Percentiles rank a stretch among this genome's conserved stretches.
phyloP scores from a whole-genome alignment of 1,140 invertebrate species.

The Drosophila ohnishii region DNA sequence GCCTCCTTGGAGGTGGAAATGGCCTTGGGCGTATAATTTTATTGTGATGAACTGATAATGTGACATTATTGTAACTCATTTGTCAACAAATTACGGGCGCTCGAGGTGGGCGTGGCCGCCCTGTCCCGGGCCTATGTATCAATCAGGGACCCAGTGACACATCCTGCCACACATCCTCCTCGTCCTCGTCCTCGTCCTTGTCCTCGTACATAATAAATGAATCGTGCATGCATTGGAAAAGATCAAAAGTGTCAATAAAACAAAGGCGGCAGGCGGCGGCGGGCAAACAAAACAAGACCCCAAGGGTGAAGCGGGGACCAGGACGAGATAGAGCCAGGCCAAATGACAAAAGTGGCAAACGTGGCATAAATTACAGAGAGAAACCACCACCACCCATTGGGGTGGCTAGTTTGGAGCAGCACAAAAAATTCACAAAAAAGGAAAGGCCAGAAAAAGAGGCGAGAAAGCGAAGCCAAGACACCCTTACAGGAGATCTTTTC shows the following conservation, averaged over 20 bases:
- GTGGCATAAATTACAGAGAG: constrained; percentile 73
- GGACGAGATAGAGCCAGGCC: constrained; percentile 30
- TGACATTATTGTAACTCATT: constrained; percentile 81
- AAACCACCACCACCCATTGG: background rate
- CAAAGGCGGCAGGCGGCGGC: constrained; percentile 50
- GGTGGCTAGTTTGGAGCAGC: constrained; percentile 16
- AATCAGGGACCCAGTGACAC: constrained; percentile 56
- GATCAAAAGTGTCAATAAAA: constrained; percentile 82
- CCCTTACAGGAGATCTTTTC: background rate
- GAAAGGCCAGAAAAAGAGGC: background rate
- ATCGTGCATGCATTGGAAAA: constrained; percentile 73
- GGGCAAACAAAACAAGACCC: constrained; percentile 19
- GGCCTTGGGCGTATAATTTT: constrained; percentile 68
- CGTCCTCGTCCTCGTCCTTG: background rate
- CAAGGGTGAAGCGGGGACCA: background rate
- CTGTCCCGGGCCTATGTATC: constrained; percentile 61
- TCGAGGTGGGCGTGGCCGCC: constrained; percentile 42
- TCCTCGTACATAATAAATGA: constrained; percentile 69
- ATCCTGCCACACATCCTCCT: background rate
- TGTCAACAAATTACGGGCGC: constrained; percentile 76
- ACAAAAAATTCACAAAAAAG: background rate
- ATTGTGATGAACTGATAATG: constrained; percentile 82
- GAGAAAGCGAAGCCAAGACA: background rate
- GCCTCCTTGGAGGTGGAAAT: constrained; percentile 14
- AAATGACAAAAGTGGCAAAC: constrained; percentile 80